Evolutionary conservation across 2,113 vertebrate species (phyloP), one percentile per base, ranked within the genome.

Genomic region (Otocyon megalotis): DNA sequence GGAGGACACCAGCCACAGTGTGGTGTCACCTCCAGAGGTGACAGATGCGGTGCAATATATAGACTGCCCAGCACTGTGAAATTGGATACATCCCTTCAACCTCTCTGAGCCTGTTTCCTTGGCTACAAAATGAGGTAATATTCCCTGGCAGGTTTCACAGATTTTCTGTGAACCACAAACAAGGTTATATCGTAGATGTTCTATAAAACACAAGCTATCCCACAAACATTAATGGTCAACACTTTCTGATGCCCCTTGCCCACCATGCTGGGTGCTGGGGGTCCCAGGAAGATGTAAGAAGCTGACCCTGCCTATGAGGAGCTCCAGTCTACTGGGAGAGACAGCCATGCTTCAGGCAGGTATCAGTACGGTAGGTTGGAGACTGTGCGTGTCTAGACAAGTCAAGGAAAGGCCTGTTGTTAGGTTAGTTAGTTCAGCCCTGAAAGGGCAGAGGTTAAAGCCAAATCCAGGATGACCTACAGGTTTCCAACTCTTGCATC

Each of bases 61-160:
- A 72, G 62, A 50, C 3, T 8, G 2, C 26, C 13, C 53, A 93
- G 13, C 71, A 15, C 20, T n/a, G 13, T 53, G 53, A 84, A 83
- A 10, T 3, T 88, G 11, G 17, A 19, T 28, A 16, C n/a, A 88
- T 69, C 22, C 2, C 16, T 94, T 94, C 13, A 76, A 76, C 63
- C 26, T 96, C 37, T 82, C 69, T 88, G 81, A 77, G 60, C 22
- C 82, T 92, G 3, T 88, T 77, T 84, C 30, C 60, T 82, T 87
- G 56, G 35, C 95, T 92, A 22, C 71, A 56, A 90, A 94, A 74
- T 54, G 28, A 62, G 26, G 11, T 56, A 26, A 60, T n/a, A 3
- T 56, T 74, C 28, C 32, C 82, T 56, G n/a, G 19, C 63, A 43
- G 53, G 11, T 77, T 94, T 95, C 87, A 35, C 32, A 90, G n/a